phyloP scores from a whole-genome alignment of 2,888 invertebrate genomes.

The Eugnorisma glareosa region DNA sequence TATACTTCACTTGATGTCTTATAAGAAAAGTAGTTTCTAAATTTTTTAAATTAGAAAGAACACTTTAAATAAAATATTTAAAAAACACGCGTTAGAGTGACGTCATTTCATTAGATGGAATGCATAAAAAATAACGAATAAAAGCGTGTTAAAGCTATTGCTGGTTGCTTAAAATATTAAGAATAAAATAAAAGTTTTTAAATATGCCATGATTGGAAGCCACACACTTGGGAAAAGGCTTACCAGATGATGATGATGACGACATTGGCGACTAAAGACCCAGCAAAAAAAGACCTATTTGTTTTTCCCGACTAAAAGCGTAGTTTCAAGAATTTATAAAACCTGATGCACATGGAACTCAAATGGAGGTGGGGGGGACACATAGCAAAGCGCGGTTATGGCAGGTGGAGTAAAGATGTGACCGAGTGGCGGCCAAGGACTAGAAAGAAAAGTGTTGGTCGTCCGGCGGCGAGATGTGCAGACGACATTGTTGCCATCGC shows the following conservation, averaged over 20 bases:
- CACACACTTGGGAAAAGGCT: neutral
- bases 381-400: neutral
- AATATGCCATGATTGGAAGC: neutral
- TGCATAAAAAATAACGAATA: neutral
- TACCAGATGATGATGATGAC: neutral
- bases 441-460: neutral
- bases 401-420: neutral
- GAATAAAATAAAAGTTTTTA: neutral
- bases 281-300: neutral
- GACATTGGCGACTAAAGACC: neutral
- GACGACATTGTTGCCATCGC: neutral
- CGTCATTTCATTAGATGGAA: neutral
- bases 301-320: neutral
- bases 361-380: neutral
- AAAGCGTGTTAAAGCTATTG: neutral
- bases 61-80: neutral
- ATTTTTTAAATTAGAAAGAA: neutral
- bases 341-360: neutral
- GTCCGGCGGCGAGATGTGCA: neutral
- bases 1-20: neutral
- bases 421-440: neutral
- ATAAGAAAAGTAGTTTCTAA: neutral
- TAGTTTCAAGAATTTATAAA: neutral
- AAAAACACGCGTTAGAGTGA: neutral
- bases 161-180: too few species aligned